These are phyloP conservation scores for Xestia rhomboidea DNA, from an alignment of 2,888 invertebrate species.

Conservation along the genomic window DNA sequence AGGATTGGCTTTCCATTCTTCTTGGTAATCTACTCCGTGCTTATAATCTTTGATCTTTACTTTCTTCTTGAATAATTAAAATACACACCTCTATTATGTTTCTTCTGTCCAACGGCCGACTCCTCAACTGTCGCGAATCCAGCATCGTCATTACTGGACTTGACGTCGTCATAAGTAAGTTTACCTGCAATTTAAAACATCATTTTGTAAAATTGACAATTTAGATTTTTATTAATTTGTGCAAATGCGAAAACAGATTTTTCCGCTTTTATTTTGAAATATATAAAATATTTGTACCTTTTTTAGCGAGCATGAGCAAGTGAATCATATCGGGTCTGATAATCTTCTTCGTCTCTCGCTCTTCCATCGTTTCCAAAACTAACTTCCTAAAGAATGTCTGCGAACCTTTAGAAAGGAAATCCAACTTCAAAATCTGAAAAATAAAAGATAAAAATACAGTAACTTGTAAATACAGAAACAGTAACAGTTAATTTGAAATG, in stretches of 20 bases:
- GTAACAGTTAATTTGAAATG: not conserved
- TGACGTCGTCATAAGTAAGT: conserved; percentile 69
- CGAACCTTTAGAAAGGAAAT: conserved; percentile 65
- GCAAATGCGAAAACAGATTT: not conserved
- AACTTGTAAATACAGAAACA: no score
- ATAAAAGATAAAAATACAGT: not conserved
- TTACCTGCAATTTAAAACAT: conserved; percentile 67
- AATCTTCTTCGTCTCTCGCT: conserved; percentile 79
- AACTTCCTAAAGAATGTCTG: conserved; percentile 77
- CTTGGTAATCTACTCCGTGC: no score
- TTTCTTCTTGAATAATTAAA: not conserved
- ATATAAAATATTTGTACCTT: conserved; percentile 70
- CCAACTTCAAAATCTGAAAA: conserved; percentile 69
- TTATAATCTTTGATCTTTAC: not conserved
- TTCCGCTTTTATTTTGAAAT: not conserved
- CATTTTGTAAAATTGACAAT: not conserved
- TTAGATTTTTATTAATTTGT: not conserved
- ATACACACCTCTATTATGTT: not conserved
- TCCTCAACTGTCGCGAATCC: conserved; percentile 2
- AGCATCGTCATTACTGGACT: not conserved
- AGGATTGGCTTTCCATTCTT: no score
- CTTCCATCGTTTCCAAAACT: conserved; percentile 80
- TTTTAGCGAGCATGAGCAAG: conserved; percentile 89
- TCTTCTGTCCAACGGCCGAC: not conserved
- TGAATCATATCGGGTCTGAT: conserved; percentile 72